Conservation (phyloP, 1,140 invertebrate genomes). For the Pseudomyrmex gracilis region DNA sequence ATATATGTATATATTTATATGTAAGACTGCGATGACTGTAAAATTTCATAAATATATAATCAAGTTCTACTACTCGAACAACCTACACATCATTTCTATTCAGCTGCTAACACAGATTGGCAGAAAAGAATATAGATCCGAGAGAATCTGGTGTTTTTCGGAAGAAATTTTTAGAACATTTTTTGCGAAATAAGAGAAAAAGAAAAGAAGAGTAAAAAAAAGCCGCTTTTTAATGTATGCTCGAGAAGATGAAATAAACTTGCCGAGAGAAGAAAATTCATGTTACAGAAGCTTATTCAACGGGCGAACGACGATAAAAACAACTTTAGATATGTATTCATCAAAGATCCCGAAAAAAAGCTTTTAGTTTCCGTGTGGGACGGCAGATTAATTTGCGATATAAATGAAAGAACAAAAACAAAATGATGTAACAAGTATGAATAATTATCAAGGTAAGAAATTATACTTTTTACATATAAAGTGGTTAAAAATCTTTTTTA, state of each 20-base stretch:
- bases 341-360: neutral
- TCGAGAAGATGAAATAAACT: neutral
- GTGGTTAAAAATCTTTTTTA: neutral
- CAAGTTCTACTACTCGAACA: slow-evolving; percentile 80
- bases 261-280: neutral
- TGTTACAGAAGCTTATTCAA: neutral
- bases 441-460: neutral
- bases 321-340: neutral
- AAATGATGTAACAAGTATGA: neutral
- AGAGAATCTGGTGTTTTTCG: slow-evolving; percentile 78
- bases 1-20: too few relatives aligned
- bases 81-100: slow-evolving; percentile 81
- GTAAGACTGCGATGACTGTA: slow-evolving; percentile 66
- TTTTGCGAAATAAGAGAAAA: neutral
- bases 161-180: slow-evolving; percentile 13
- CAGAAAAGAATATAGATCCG: slow-evolving; percentile 78
- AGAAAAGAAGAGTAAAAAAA: neutral
- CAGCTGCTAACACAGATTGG: slow-evolving; percentile 82
- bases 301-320: neutral
- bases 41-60: slow-evolving; percentile 76
- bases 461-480: neutral
- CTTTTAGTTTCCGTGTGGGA: too few relatives aligned
- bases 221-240: too few relatives aligned
- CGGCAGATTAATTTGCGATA: neutral
- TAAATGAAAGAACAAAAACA: neutral